Conservation (phyloP, 37 sponge, comb jelly and placozoan species). For the Agelas oroides region DNA sequence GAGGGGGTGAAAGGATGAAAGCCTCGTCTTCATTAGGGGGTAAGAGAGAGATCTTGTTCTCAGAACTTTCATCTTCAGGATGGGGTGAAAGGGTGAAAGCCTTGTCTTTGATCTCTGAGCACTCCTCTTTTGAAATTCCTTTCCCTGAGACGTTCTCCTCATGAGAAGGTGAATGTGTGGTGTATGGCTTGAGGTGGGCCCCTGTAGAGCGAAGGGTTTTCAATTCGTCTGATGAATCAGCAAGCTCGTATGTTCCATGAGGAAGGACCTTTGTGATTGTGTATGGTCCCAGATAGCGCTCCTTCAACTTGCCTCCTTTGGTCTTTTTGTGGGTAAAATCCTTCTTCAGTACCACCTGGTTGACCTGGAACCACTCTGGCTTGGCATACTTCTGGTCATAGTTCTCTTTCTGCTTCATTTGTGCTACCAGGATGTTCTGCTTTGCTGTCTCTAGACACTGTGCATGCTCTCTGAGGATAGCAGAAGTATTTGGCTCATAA, state of each 20-base stretch:
- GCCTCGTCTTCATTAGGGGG: too few relatives aligned
- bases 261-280: slow-evolving; percentile 22
- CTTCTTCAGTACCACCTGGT: slow-evolving; percentile 60
- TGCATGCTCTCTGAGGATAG: background rate
- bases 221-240: background rate
- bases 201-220: background rate
- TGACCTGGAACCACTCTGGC: slow-evolving; percentile 38
- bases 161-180: too few relatives aligned
- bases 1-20: too few relatives aligned
- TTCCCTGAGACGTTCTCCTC: too few relatives aligned
- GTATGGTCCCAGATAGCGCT: slow-evolving; percentile 55
- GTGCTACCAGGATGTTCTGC: slow-evolving; percentile 71
- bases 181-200: background rate
- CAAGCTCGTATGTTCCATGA: background rate
- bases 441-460: slow-evolving; percentile 56
- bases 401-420: slow-evolving; percentile 68
- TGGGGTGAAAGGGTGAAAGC: too few relatives aligned
- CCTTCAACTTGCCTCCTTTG: slow-evolving; percentile 68
- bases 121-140: too few relatives aligned
- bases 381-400: slow-evolving; percentile 75
- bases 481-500: slow-evolving; percentile 1
- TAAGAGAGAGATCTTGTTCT: too few relatives aligned
- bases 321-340: slow-evolving; percentile 71
- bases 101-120: too few relatives aligned
- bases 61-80: too few relatives aligned